Evolutionary conservation across 2,888 invertebrate species (phyloP).

Genomic region (Nomada lathburiana): DNA sequence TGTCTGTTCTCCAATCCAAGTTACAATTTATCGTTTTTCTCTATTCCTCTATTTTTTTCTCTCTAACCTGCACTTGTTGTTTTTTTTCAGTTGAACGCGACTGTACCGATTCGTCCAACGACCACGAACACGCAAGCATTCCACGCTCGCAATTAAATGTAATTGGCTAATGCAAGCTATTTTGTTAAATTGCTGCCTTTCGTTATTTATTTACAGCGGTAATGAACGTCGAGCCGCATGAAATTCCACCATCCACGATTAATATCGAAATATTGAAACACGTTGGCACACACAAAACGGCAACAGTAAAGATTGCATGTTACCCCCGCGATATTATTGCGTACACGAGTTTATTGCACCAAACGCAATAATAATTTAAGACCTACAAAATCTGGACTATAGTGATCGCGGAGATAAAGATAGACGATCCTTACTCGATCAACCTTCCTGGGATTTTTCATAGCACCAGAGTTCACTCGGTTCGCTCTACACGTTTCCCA

Average conservation of each 20-base stretch:
- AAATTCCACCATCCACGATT: too few relatives aligned
- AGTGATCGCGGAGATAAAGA: too few relatives aligned
- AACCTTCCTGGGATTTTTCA: too few relatives aligned
- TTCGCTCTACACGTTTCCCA: conserved; percentile 21
- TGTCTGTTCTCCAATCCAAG: conserved; percentile 19
- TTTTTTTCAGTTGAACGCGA: not conserved
- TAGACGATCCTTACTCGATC: too few relatives aligned
- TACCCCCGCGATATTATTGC: not conserved
- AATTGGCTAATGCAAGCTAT: conserved; percentile 46
- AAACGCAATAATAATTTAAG: too few relatives aligned
- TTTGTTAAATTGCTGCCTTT: conserved; percentile 32
- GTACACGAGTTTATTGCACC: not conserved
- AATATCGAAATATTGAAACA: too few relatives aligned
- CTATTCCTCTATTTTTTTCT: not conserved
- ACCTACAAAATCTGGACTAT: too few relatives aligned
- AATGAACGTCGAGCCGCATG: conserved; percentile 7
- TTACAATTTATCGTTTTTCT: conserved; percentile 14
- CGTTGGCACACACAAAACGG: too few relatives aligned
- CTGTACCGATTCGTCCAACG: not conserved
- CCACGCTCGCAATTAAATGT: conserved; percentile 18
- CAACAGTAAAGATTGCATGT: too few relatives aligned
- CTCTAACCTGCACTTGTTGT: too few relatives aligned
- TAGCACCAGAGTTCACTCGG: too few relatives aligned
- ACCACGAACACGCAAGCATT: not conserved
- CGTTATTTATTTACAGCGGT: conserved; percentile 4